phyloP scores from a whole-genome alignment of 64 coral and sea anemone species.

The Porites australiensis region DNA sequence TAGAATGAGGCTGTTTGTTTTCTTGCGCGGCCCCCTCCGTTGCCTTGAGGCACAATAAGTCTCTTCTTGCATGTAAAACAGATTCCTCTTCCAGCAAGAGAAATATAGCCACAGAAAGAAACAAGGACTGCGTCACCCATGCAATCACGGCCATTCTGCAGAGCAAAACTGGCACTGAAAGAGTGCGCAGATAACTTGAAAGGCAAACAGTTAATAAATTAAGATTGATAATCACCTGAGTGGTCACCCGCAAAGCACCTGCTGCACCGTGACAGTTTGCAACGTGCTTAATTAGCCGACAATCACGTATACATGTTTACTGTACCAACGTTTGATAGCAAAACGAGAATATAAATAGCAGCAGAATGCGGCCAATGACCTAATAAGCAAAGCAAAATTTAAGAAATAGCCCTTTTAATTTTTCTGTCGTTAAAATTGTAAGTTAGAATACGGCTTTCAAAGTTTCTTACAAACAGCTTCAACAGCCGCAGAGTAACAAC shows the following conservation, averaged over 20 bases:
- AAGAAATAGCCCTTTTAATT: too few relatives aligned
- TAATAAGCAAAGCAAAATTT: too few relatives aligned
- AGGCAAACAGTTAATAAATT: not conserved
- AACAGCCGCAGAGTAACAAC: too few relatives aligned
- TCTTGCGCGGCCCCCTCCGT: not conserved
- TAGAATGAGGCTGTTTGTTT: not conserved
- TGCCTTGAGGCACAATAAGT: not conserved
- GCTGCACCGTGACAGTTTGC: not conserved
- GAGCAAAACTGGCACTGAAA: not conserved
- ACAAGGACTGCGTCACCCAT: constrained; percentile 1
- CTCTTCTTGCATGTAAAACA: not conserved
- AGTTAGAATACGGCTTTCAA: too few relatives aligned
- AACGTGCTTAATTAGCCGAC: too few relatives aligned
- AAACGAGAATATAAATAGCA: too few relatives aligned
- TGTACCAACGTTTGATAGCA: too few relatives aligned
- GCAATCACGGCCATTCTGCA: not conserved
- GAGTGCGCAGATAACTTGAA: too few relatives aligned
- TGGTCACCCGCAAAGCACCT: not conserved
- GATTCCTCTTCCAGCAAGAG: constrained; percentile 3
- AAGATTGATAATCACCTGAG: not conserved
- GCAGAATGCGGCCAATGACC: too few relatives aligned
- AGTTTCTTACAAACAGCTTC: too few relatives aligned
- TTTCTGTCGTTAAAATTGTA: too few relatives aligned
- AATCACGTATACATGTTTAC: too few relatives aligned
- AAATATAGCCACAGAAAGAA: constrained; percentile 9